Evolutionary conservation across 2,888 invertebrate genomes (phyloP).

Genomic region (Lithophane ornitopus): DNA sequence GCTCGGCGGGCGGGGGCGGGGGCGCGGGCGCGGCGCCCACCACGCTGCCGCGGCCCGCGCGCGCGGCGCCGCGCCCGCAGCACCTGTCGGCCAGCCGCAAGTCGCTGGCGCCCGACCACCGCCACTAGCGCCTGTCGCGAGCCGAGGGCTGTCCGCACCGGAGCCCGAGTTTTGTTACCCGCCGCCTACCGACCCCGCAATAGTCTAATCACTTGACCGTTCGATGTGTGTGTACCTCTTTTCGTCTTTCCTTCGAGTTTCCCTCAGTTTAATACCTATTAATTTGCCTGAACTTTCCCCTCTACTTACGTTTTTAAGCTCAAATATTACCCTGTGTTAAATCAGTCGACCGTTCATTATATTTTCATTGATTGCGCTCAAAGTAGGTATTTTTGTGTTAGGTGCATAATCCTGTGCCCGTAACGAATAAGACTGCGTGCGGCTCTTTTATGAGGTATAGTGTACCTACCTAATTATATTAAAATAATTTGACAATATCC

Average conservation of each 20-base stretch:
- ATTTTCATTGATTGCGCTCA: constrained; percentile 60
- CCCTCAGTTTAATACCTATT: constrained; percentile 33
- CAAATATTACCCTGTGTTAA: constrained; percentile 41
- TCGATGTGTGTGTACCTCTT: constrained; percentile 37
- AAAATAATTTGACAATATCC: constrained; percentile 66
- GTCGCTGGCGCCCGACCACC: constrained; percentile 87
- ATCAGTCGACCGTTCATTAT: constrained; percentile 31
- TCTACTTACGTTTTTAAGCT: constrained; percentile 39
- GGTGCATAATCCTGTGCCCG: constrained; percentile 66
- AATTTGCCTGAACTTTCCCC: constrained; percentile 44
- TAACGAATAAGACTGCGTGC: constrained; percentile 77
- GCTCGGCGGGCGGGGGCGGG: constrained; percentile 85
- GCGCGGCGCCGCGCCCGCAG: constrained; percentile 89
- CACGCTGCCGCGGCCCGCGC: constrained; percentile 48
- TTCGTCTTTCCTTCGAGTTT: constrained; percentile 24
- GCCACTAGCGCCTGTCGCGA: constrained; percentile 52
- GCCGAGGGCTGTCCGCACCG: constrained; percentile 22
- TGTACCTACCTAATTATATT: constrained; percentile 65
- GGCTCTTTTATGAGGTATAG: constrained; percentile 70
- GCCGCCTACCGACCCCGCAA: constrained; percentile 43
- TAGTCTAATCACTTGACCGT: constrained; percentile 42
- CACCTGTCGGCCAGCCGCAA: constrained; percentile 85
- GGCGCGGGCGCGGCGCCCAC: constrained; percentile 71
- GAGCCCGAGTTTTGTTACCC: constrained; percentile 37
- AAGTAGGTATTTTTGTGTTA: constrained; percentile 66